A percentile compares a stretch with the other conserved stretches of the same genome.
Evolutionary conservation across 2,797 vertebrate species (phyloP).

Genomic region (Manis javanica): DNA sequence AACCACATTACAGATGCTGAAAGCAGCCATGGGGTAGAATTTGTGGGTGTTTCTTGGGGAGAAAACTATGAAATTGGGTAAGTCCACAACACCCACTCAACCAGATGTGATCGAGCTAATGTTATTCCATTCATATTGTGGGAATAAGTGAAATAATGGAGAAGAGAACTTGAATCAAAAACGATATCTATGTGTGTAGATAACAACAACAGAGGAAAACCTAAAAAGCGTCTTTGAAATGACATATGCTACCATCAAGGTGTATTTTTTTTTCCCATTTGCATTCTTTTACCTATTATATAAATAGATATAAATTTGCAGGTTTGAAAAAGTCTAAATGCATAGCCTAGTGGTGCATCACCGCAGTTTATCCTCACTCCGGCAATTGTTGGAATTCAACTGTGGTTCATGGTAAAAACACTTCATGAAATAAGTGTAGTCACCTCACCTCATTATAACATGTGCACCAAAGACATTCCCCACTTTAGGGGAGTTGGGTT

Average conservation of each 20-base stretch:
- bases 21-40: not conserved
- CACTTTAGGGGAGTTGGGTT: conserved; percentile 2
- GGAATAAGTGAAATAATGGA: not conserved
- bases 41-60: not conserved
- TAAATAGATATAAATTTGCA: not conserved
- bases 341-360: not conserved
- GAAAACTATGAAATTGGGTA: not conserved
- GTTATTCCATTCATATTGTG: not conserved
- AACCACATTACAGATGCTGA: not conserved
- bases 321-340: not conserved
- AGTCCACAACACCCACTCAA: not conserved
- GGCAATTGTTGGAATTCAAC: conserved; percentile 20
- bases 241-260: not conserved
- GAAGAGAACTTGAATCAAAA: not conserved
- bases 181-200: not conserved
- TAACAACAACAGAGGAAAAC: not conserved
- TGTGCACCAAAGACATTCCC: not conserved
- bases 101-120: not conserved
- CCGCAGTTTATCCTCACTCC: not conserved
- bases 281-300: not conserved
- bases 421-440: not conserved
- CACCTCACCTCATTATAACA: not conserved
- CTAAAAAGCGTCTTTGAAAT: not conserved
- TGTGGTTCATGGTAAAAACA: not conserved
- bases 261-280: not conserved